Evolutionary conservation across 2,888 invertebrate genomes (phyloP), one percentile per base, ranked within the genome.

Genomic region (Halictus quadricinctus): DNA sequence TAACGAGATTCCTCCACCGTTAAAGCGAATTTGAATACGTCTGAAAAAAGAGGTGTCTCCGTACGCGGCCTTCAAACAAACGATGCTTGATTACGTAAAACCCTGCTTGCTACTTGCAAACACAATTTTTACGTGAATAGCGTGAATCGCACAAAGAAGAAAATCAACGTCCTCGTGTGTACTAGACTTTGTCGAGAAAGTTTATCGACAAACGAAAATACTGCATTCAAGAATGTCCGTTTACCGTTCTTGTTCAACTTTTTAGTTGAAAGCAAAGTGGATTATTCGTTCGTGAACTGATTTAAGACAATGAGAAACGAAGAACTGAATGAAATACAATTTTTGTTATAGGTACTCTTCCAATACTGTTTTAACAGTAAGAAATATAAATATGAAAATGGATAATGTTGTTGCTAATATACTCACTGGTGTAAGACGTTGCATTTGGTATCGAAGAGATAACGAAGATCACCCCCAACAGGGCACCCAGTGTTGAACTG

Each of bases 361-460:
- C 7, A 54, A 54, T 54, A 21, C 7, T 54, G 21, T 54, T 50
- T 18, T 1, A 6, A 50, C 18, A 50, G 18, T 54, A n/a, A 64
- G 1, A 18, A 18, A 64, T 29, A 29, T 15, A 18, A n/a, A 70
- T 41, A 21, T n/a, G 10, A 43, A n/a, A 7, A 12, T 21, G 21
- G 1, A 43, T 41, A 36, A 50, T 41, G 41, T n/a, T 48, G n/a
- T 66, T 66, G 18, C 0, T 25, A 15, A 13, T 29, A 80, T 82
- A 88, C 92, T 90, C 72, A 92, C 93, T 92, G 8, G 87, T 91
- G 29, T 90, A 93, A 50, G 93, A 88, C 18, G 85, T 75, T 43
- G 88, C 91, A 78, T 89, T 85, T 7, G 86, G 88, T 46, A 88
- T 72, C 21, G 87, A 83, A 54, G 87, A 54, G 41, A 91, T 77